Evolutionary conservation across 2,888 invertebrate species (phyloP), one percentile per base, ranked within the genome.

Genomic region (Vesta saturnalis): DNA sequence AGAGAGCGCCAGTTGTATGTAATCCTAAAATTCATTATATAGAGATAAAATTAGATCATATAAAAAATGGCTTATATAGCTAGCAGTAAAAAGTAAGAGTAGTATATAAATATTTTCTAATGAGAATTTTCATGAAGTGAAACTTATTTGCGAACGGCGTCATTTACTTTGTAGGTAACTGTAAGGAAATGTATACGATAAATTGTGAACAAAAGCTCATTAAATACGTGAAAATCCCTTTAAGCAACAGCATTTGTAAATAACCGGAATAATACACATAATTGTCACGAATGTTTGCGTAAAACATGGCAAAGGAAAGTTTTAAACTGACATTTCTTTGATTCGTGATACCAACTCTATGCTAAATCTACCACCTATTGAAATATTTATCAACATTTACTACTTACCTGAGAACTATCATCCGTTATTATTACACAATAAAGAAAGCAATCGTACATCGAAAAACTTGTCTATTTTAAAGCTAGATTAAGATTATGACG

Each of bases 231-330:
- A 67, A 65, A 63, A 59, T 67, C 59, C 52, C 61, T 61, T 56
- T 39, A 66, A 66, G 67, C 60, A 52, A 60, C 15, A 46, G 58
- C 30, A 64, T 64, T 60, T 64, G 60, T 52, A 69, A 69, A 64
- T 69, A 60, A 65, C 57, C 57, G 57, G 22, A 69, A 69, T 69
- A 60, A 60, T 64, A 64, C 60, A 64, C 57, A 64, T 64, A 69
- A 69, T 69, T 69, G 69, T 69, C 69, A 69, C 69, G 69, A 69
- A 59, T 63, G 64, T 69, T 72, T 72, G 69, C 69, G 71, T 71
- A 71, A 71, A 71, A 69, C 64, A 67, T 56, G 55, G 64, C 55
- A 72, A 72, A 69, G 67, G 72, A 72, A 72, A 72, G 72, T 72
- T 62, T 14, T 43, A 52, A 57, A 58, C 65, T 68, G 67, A 64